Evolutionary conservation across 2,797 vertebrate genomes (phyloP).

Genomic region (Leucoraja ocellata): DNA sequence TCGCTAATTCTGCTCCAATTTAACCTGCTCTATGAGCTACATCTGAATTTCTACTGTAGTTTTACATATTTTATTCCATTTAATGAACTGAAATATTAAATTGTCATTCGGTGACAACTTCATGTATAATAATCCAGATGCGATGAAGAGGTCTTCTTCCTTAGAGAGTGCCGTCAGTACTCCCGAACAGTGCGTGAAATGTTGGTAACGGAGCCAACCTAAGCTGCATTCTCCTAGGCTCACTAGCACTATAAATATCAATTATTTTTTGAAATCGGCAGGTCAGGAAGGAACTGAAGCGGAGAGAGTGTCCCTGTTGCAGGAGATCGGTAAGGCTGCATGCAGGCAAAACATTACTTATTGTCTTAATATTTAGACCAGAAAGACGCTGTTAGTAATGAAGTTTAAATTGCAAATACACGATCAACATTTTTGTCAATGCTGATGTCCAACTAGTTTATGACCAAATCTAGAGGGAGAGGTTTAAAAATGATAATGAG

Average conservation of each 20-base stretch:
- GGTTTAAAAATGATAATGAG: neutral
- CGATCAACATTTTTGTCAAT: neutral
- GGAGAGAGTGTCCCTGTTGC: constrained; percentile 15
- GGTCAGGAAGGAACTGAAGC: constrained; percentile 32
- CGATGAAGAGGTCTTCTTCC: neutral
- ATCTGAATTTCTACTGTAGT: neutral
- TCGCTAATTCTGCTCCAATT: neutral
- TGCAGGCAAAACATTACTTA: neutral
- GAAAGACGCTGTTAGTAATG: neutral
- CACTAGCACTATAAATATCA: constrained; percentile 13
- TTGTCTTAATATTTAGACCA: neutral
- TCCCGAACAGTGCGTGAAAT: neutral
- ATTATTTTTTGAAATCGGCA: constrained; percentile 20
- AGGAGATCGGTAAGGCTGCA: constrained; percentile 28
- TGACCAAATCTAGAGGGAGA: neutral
- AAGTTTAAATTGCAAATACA: neutral
- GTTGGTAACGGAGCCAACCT: neutral
- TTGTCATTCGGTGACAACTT: neutral
- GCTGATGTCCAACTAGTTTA: neutral
- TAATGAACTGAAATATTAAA: neutral
- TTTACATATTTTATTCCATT: neutral
- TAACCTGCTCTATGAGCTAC: neutral
- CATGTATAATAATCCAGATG: neutral
- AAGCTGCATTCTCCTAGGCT: neutral
- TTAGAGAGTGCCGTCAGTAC: neutral